A percentile compares a stretch with the other conserved stretches of the same genome.
Evolutionary conservation across 2,113 vertebrate genomes (phyloP).

Genomic region (Rhynchomys soricoides): DNA sequence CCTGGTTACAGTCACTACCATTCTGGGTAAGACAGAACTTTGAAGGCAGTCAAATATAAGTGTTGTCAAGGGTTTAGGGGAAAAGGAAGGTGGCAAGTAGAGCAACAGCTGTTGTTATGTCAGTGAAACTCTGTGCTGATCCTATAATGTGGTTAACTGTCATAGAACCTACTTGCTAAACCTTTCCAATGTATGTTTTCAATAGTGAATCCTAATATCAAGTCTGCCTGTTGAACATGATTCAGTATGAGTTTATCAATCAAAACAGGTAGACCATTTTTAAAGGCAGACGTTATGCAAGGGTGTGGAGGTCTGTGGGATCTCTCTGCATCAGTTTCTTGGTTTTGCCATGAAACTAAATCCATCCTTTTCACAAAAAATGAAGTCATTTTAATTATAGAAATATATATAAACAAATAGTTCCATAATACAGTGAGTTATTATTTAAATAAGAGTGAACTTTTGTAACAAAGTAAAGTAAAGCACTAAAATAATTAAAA

Average conservation of each 20-base stretch:
- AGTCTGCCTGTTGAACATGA: background rate
- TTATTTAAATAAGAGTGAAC: background rate
- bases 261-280: too few relatives aligned
- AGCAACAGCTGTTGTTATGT: background rate
- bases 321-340: background rate
- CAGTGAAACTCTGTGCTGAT: background rate
- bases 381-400: background rate
- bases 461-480: background rate
- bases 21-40: background rate
- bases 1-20: background rate
- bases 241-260: background rate
- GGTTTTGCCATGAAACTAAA: background rate
- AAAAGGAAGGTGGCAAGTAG: background rate
- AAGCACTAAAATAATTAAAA: background rate
- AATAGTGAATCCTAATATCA: background rate
- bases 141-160: background rate
- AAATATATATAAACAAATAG: background rate
- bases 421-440: background rate
- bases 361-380: background rate
- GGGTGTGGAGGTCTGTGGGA: background rate
- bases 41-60: background rate
- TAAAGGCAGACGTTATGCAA: background rate
- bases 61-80: background rate
- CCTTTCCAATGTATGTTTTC: too few relatives aligned
- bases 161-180: background rate